Percentiles rank a stretch among this genome's conserved stretches.
phyloP scores from a whole-genome alignment of 2,888 invertebrate genomes.

The Caenorhabditis afra region DNA sequence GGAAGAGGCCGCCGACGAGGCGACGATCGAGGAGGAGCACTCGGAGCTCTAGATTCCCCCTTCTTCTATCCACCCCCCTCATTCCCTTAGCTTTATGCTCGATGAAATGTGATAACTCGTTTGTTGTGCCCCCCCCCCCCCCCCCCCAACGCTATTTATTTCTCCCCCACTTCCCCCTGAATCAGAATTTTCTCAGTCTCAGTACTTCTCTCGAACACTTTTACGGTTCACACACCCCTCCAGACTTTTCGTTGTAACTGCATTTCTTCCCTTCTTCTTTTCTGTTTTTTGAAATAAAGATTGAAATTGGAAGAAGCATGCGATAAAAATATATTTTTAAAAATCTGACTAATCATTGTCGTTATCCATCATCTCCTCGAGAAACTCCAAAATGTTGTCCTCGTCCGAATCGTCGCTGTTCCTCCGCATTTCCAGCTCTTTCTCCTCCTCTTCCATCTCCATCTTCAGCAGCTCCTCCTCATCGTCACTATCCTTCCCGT shows the following conservation, averaged over 20 bases:
- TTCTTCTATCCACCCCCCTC: background rate
- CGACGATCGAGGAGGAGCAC: slow-evolving; percentile 76
- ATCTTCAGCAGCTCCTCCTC: too few species aligned
- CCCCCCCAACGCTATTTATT: slow-evolving; percentile 11
- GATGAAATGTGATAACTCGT: slow-evolving; percentile 33
- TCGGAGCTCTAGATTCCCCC: slow-evolving; percentile 71
- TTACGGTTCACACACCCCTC: slow-evolving; percentile 43
- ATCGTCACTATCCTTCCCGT: background rate
- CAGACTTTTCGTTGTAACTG: slow-evolving; percentile 43
- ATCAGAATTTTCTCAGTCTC: slow-evolving; percentile 30
- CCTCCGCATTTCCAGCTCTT: too few species aligned
- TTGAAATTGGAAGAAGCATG: too few species aligned
- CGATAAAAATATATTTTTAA: slow-evolving; percentile 12
- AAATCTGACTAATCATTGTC: slow-evolving; percentile 28
- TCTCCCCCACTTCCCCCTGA: slow-evolving; percentile 5
- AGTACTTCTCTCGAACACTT: slow-evolving; percentile 54
- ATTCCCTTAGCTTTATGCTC: slow-evolving; percentile 38
- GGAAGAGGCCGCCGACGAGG: slow-evolving; percentile 70
- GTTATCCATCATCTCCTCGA: slow-evolving; percentile 32
- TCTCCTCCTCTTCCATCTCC: too few species aligned
- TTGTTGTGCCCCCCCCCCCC: background rate
- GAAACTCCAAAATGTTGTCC: slow-evolving; percentile 3
- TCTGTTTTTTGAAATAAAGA: background rate
- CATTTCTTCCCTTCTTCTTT: slow-evolving; percentile 4
- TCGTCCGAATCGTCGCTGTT: slow-evolving; percentile 17